Conservation (phyloP, 2,888 invertebrate species). For the Drosophila nigricruria region DNA sequence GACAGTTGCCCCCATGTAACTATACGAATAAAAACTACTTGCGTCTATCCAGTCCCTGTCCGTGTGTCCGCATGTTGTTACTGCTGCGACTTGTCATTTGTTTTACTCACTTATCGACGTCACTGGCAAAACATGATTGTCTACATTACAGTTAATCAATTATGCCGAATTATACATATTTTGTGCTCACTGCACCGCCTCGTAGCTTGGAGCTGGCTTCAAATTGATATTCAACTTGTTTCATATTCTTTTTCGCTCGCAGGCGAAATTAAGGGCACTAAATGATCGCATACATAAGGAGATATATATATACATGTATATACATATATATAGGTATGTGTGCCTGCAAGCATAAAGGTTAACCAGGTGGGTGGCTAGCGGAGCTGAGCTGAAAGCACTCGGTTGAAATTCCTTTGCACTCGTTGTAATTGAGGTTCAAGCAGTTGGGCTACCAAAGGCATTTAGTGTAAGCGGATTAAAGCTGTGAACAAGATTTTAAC, state of each 20-base stretch:
- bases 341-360: slow-evolving; percentile 1
- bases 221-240: slow-evolving; percentile 30
- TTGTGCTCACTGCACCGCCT: slow-evolving; percentile 19
- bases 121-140: slow-evolving; percentile 48
- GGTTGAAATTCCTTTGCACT: slow-evolving; percentile 7
- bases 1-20: background rate
- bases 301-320: background rate
- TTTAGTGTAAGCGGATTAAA: slow-evolving; percentile 9
- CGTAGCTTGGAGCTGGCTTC: background rate
- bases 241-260: slow-evolving; percentile 2
- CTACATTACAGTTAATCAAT: slow-evolving; percentile 63
- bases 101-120: slow-evolving; percentile 50
- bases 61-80: slow-evolving; percentile 21
- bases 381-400: background rate
- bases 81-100: slow-evolving; percentile 28
- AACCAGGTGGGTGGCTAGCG: slow-evolving; percentile 1
- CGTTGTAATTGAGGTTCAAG: slow-evolving; percentile 4
- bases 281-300: slow-evolving; percentile 30
- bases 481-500: background rate
- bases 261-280: slow-evolving; percentile 42
- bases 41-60: background rate
- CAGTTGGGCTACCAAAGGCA: background rate
- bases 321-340: background rate
- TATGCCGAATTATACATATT: slow-evolving; percentile 63
- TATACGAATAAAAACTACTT: slow-evolving; percentile 24